phyloP scores from a whole-genome alignment of 1,140 invertebrate genomes.

The Bombus confusus region DNA sequence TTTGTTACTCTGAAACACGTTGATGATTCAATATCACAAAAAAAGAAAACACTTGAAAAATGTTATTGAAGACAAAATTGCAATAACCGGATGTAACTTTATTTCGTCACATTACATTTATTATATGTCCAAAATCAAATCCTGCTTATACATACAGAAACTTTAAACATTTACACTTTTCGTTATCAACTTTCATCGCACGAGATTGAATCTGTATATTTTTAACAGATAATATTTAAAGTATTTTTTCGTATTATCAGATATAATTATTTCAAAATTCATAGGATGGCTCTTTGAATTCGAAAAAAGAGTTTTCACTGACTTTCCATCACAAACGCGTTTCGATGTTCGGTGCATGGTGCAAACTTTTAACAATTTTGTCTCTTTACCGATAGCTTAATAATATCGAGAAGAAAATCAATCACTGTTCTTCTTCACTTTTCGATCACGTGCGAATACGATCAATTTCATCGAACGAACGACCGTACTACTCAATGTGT shows the following conservation, averaged over 20 bases:
- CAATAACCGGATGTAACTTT: neutral
- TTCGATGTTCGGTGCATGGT: neutral
- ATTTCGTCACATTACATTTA: neutral
- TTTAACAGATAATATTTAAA: neutral
- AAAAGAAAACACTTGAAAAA: neutral
- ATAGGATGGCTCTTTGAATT: neutral
- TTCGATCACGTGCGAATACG: neutral
- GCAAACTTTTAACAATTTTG: neutral
- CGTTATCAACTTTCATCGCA: neutral
- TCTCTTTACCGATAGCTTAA: slow-evolving; percentile 15
- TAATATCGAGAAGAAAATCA: neutral
- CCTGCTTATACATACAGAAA: neutral
- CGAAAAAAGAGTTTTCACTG: neutral
- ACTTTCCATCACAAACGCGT: too few species aligned
- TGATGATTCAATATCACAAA: neutral
- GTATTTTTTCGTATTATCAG: too few species aligned
- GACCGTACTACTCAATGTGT: neutral
- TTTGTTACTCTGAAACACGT: neutral
- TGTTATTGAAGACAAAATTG: neutral
- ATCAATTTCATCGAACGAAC: neutral
- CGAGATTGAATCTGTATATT: neutral
- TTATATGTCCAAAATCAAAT: neutral
- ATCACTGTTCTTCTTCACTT: neutral
- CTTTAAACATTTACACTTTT: neutral
- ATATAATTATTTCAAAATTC: slow-evolving; percentile 1